Conservation (phyloP, 2,113 vertebrate genomes). For the Cyanocitta stelleri region DNA sequence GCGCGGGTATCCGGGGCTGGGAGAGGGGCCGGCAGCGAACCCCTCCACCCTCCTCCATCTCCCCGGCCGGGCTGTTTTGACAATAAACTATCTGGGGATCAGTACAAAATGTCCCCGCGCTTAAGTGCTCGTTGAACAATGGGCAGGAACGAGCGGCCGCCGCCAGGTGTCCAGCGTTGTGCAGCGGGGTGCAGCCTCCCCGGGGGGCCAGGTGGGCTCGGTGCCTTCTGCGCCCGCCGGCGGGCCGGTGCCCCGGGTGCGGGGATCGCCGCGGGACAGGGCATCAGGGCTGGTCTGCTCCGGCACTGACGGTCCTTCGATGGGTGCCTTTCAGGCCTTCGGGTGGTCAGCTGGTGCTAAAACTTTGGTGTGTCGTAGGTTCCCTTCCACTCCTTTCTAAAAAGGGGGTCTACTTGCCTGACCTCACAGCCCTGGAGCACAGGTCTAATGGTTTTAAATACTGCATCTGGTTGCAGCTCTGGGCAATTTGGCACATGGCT, state of each 20-base stretch:
- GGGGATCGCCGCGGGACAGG: background rate
- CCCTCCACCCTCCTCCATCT: background rate
- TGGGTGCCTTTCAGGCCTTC: background rate
- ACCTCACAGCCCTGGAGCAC: background rate
- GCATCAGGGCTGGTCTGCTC: background rate
- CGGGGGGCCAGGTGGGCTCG: background rate
- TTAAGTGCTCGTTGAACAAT: constrained; percentile 4
- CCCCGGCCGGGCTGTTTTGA: background rate
- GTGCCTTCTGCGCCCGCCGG: background rate
- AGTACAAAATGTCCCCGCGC: background rate
- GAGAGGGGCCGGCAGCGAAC: background rate
- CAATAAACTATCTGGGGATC: background rate
- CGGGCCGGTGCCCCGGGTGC: background rate
- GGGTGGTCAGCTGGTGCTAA: background rate
- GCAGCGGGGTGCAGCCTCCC: background rate
- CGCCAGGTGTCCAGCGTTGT: background rate
- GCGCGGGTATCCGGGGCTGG: background rate
- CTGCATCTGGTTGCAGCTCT: background rate
- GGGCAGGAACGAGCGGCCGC: background rate
- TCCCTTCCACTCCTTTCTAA: background rate
- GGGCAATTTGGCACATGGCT: background rate
- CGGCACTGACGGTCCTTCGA: background rate
- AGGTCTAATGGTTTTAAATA: background rate
- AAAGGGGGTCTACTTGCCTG: background rate
- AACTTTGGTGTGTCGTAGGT: background rate